These are phyloP conservation scores for Antheraea assamensis DNA, from an alignment of 2,888 invertebrate species.

Conservation along the genomic window DNA sequence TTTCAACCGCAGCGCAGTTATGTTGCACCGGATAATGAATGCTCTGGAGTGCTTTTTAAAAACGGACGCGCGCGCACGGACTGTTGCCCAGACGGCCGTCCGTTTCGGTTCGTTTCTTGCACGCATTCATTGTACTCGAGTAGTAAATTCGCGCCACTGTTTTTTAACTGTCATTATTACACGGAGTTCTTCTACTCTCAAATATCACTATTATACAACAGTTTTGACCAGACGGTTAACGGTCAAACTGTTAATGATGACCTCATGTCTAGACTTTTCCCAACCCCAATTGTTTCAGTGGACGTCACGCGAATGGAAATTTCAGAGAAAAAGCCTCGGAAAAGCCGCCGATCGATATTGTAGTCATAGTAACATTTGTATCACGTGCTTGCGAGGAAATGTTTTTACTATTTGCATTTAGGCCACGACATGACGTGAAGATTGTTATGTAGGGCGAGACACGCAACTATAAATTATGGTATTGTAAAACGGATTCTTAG, in stretches of 20 bases:
- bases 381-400: constrained; percentile 66
- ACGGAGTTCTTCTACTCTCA: neutral
- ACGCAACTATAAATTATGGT: constrained; percentile 1
- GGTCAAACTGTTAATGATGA: constrained; percentile 30
- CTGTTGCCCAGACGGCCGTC: constrained; percentile 41
- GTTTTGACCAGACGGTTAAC: constrained; percentile 13
- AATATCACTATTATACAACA: constrained; percentile 11
- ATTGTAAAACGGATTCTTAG: neutral
- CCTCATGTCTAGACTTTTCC: constrained; percentile 56
- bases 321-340: constrained; percentile 77
- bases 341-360: constrained; percentile 79
- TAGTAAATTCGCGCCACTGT: constrained; percentile 53
- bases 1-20: constrained; percentile 65
- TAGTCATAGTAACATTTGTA: constrained; percentile 77
- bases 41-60: constrained; percentile 66
- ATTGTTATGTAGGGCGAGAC: constrained; percentile 6
- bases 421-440: constrained; percentile 63
- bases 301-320: constrained; percentile 73
- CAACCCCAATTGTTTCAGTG: constrained; percentile 70
- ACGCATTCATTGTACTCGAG: constrained; percentile 73
- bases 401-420: constrained; percentile 74
- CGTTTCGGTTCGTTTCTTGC: constrained; percentile 74
- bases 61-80: constrained; percentile 68
- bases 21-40: constrained; percentile 76
- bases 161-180: constrained; percentile 47